Evolutionary conservation across 2,797 vertebrate species (phyloP), one percentile per base, ranked within the genome.

Genomic region (Pipistrellus kuhlii): DNA sequence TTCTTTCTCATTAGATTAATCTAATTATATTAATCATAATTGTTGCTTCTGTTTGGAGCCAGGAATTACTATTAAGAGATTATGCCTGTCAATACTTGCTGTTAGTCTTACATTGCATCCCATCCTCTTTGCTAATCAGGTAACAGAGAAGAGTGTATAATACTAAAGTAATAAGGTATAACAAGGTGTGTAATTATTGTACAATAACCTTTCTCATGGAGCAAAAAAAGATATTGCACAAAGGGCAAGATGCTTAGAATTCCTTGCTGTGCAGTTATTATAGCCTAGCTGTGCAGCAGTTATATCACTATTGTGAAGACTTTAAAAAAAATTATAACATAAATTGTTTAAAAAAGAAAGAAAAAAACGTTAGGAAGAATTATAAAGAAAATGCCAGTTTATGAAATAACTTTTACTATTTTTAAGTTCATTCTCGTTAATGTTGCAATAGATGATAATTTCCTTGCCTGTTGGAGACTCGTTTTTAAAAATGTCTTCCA

Each of bases 391-490:
- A 77, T 94, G 93, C 90, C 93, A 93, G 83, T 91, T 95, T 93
- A 96, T 89, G 57, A 93, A 97, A 96, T 94, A 96, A 73, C 69
- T 96, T 95, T 97, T 93, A 78, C 38, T 96, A 93, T 96, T 98
- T 97, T 97, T 97, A 97, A 76, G 92, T 97, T 98, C 71, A 92
- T 72, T 95, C 46, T 32, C 90, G 88, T 94, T 95, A 94, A 94
- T 8, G 15, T 97, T 96, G 77, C 38, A 77, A 72, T 91, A 96
- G 91, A 97, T 96, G 94, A 96, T 97, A 96, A 97, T 97, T 96
- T 98, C 97, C 96, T 94, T 96, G 96, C 96, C 96, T 97, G 93
- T 94, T 96, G 95, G 94, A 97, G 94, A 96, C 95, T 96, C 38
- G 51, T 88, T 90, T 91, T 94, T 94, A 76, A 92, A 86, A 85